These are phyloP conservation scores for Mungos mungo DNA, from an alignment of 2,113 vertebrate species.

Conservation along the genomic window DNA sequence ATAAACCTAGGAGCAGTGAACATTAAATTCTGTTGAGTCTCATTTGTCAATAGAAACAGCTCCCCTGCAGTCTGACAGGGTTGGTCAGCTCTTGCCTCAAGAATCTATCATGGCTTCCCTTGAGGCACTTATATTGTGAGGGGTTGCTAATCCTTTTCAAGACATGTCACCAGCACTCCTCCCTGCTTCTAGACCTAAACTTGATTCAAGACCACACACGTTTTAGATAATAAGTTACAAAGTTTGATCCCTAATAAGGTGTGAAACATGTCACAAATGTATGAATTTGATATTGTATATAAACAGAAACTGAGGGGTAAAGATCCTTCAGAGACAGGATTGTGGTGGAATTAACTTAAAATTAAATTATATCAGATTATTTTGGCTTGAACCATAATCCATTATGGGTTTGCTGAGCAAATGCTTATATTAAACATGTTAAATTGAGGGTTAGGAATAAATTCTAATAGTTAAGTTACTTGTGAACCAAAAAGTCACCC, in stretches of 20 bases:
- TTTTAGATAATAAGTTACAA: not conserved
- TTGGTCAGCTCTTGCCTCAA: not conserved
- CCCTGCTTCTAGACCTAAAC: not conserved
- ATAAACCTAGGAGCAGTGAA: not conserved
- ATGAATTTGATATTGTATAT: not conserved
- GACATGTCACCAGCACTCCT: not conserved
- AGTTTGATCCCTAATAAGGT: not conserved
- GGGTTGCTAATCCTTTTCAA: not conserved
- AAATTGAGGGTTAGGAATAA: not conserved
- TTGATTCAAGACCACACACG: not conserved
- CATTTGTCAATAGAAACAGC: not conserved
- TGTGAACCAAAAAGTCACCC: not conserved
- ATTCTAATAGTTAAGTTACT: not conserved
- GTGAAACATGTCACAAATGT: not conserved
- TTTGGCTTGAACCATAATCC: not conserved
- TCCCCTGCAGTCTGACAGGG: not conserved
- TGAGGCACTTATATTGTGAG: not conserved
- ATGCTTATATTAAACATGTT: not conserved
- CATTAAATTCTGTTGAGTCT: not conserved
- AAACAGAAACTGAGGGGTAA: not conserved
- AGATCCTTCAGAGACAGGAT: not conserved
- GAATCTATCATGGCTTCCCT: not conserved
- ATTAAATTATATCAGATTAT: not conserved
- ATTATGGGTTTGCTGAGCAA: not conserved
- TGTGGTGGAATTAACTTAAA: not conserved